Conservation (phyloP, 2,888 invertebrate species). For the Spodoptera exigua region DNA sequence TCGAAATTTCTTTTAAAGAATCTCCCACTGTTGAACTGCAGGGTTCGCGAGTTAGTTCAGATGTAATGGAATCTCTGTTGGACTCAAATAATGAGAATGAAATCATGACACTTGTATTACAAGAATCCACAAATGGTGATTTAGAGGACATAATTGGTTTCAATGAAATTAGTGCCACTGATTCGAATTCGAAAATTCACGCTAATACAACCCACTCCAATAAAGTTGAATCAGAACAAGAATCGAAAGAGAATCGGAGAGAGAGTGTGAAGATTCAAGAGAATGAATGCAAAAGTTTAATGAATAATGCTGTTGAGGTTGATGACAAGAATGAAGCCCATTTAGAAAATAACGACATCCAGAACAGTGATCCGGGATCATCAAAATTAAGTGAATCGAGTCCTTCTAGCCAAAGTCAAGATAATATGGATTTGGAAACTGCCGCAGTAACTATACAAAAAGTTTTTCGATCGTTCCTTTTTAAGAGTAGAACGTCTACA, state of each 20-base stretch:
- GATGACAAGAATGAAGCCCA: not conserved
- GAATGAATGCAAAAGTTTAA: conserved; percentile 8
- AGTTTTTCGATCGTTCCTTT: conserved; percentile 86
- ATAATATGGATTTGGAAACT: conserved; percentile 84
- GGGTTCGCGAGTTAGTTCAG: conserved; percentile 22
- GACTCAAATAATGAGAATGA: conserved; percentile 32
- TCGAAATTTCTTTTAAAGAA: conserved; percentile 25
- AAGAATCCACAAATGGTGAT: conserved; percentile 23
- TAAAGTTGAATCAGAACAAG: conserved; percentile 4
- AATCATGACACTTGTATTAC: conserved; percentile 38
- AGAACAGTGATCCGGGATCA: conserved; percentile 8
- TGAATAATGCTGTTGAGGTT: conserved; percentile 15
- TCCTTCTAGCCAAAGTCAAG: conserved; percentile 36
- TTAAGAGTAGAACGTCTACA: conserved; percentile 82
- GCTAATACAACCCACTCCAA: conserved; percentile 3
- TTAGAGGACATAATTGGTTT: conserved; percentile 3
- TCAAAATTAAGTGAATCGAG: conserved; percentile 16
- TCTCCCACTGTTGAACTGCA: conserved; percentile 35
- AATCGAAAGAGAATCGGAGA: too few species aligned
- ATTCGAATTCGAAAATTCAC: not conserved
- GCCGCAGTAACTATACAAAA: conserved; percentile 89
- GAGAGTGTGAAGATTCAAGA: conserved; percentile 1
- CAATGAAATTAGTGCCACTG: conserved; percentile 2
- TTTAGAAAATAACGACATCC: conserved; percentile 3
- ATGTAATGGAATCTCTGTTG: conserved; percentile 22